Evolutionary conservation across 2,113 vertebrate genomes (phyloP), one percentile per base, ranked within the genome.

Genomic region (Chroicocephalus ridibundus): DNA sequence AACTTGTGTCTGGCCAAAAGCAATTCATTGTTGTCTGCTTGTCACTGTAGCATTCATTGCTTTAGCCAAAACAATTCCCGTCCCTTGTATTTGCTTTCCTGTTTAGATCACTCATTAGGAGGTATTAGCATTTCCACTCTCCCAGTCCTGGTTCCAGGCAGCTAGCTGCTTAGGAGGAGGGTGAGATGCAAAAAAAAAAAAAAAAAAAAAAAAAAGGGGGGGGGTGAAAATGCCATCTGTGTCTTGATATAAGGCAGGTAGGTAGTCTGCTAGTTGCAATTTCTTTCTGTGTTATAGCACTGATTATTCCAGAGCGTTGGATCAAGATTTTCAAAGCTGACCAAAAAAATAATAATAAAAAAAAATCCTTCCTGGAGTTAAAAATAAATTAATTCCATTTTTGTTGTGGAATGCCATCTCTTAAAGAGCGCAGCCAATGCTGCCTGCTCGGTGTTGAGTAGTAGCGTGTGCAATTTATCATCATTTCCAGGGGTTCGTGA

Each of bases 71-170:
- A 79, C 91, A 91, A 34, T 58, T 21, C 66, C 16, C 62, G 60
- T 72, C 85, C 92, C 68, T 91, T 89, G 66, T 96, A 95, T 96
- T 97, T 95, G 96, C 93, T 95, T 95, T 97, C 54, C 71, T 90
- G 66, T 94, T 97, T 85, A 81, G 65, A 82, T 94, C 82, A 38
- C 94, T 97, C 79, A 34, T 96, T 93, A 90, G 86, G 90, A 97
- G 84, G 76, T 92, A 85, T 4, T 86, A 96, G 84, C 34, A 51
- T 97, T 93, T 87, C 64, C 78, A 74, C 57, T 71, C 88, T 66
- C 77, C 60, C 66, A 49, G 70, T 88, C 95, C 75, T 95, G 44
- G 85, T 95, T 97, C 78, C 80, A 96, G 92, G 58, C 92, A 95
- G 93, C 85, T 93, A 95, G 95, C 91, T 98, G 93, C 94, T 83